These are phyloP conservation scores for Paradoxurus hermaphroditus DNA, from an alignment of 2,113 vertebrate species.

Conservation along the genomic window DNA sequence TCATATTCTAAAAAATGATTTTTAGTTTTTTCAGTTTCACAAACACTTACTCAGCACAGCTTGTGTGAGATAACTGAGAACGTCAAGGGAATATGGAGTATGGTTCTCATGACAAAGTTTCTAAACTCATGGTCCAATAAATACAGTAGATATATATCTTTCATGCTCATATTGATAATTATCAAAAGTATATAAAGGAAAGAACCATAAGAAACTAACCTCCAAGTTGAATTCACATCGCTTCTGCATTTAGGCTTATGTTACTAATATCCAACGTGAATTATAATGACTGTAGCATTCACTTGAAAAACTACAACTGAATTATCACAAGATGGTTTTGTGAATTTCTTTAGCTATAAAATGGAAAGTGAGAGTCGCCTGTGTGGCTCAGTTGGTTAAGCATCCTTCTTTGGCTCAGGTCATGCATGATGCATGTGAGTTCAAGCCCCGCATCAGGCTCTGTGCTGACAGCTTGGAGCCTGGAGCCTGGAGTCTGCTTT, in stretches of 20 bases:
- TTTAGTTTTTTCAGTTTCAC: not conserved
- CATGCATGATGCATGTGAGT: no score
- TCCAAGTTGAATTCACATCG: not conserved
- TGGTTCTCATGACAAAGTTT: not conserved
- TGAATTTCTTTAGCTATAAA: not conserved
- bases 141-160: not conserved
- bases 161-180: not conserved
- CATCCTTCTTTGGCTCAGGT: no score
- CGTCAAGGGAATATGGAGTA: conserved; percentile 3
- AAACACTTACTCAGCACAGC: not conserved
- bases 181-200: not conserved
- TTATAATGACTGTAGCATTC: not conserved
- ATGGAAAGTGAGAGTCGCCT: not conserved
- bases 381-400: no score
- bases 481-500: no score
- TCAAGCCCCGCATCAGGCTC: no score
- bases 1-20: not conserved
- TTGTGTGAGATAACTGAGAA: not conserved
- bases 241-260: not conserved
- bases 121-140: not conserved
- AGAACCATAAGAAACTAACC: not conserved
- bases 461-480: no score
- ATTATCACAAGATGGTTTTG: not conserved
- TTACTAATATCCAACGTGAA: not conserved
- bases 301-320: not conserved